Evolutionary conservation across 2,888 invertebrate species (phyloP), one percentile per base, ranked within the genome.

Genomic region (Leucophenga montana): DNA sequence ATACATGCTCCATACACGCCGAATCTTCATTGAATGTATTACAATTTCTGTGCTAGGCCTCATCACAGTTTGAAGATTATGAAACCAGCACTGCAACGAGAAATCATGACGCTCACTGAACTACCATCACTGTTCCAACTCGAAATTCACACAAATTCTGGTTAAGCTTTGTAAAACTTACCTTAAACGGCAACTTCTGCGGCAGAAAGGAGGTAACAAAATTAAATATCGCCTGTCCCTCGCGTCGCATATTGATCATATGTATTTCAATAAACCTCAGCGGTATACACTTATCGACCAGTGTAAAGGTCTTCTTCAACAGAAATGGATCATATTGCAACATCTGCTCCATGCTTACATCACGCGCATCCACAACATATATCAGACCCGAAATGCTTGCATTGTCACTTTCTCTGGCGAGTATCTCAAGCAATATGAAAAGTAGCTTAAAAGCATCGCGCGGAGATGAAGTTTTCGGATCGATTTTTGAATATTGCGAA

Each of bases 311-410:
- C 54, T 85, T 87, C 73, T 82, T 84, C 3, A 86, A 46, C 27
- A 85, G 69, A 65, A 78, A 78, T 0, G 83, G 80, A 73, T 86
- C 82, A 22, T 78, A 83, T 20, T 85, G 85, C 70, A 80, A 46
- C 78, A 85, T 83, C 66, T 84, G 86, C 54, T 87, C 83, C 75
- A 83, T 74, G 68, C 61, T 82, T 0, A 83, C 83, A 69, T 85
- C 85, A 0, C 84, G 78, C 0, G 78, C 77, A 68, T 86, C 87
- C 1, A 85, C 78, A 0, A 86, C 77, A 46, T 76, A 83, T 0
- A 77, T 72, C 0, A 86, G 50, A 0, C 86, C 87, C 4, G 78
- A 68, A 0, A 85, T 69, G 5, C 76, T 77, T 1, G 85, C 78
- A 72, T 79, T 78, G 11, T 85, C 82, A 50, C 82, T 85, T 64